Base-by-base conservation (phyloP, 2,113 vertebrate genomes). In the Perognathus longimembris region DNA sequence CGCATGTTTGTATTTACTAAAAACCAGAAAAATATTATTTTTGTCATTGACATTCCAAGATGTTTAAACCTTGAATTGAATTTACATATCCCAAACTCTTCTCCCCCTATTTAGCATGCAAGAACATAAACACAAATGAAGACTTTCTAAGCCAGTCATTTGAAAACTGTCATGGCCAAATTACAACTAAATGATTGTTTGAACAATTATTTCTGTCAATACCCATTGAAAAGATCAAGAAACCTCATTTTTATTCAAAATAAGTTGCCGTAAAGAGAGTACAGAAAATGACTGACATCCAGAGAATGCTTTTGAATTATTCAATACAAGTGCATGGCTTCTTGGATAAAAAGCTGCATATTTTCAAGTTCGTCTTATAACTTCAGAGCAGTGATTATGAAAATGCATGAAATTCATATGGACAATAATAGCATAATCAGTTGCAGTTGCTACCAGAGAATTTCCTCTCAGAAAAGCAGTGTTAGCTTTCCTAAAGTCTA, bases 241-340 rank as follows among this genome's bases (percentile, higher is more conserved):
- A 54, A 74, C n/a, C 45, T 94, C 42, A 92, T 78, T 88, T 54
- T 67, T 40, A 71, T 86, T 73, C 38, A 54, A 79, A 90, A 61
- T 24, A 54, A 61, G 6, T 40, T 38, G 28, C 22, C 63, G 66
- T 36, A 7, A 83, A 73, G 21, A 88, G 7, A 61, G 14, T 36
- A 45, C n/a, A 74, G 64, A 30, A 64, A 32, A 15, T 84, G 59
- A 70, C 0, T 10, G 11, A 36, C 38, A 69, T 34, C 59, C 38
- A 86, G 32, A 38, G 74, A 92, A 71, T 40, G 15, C 4, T 54
- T 32, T 38, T 61, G 57, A 82, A 73, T 81, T 85, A 82, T 28
- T 86, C 54, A 87, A 83, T 83, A 21, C 15, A 34, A 74, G 1
- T 54, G 15, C 71, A 69, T 67, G 21, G 7, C 5, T 67, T 73